Base-by-base conservation (phyloP, 2,113 vertebrate species). In the Chaetodon auriga region DNA sequence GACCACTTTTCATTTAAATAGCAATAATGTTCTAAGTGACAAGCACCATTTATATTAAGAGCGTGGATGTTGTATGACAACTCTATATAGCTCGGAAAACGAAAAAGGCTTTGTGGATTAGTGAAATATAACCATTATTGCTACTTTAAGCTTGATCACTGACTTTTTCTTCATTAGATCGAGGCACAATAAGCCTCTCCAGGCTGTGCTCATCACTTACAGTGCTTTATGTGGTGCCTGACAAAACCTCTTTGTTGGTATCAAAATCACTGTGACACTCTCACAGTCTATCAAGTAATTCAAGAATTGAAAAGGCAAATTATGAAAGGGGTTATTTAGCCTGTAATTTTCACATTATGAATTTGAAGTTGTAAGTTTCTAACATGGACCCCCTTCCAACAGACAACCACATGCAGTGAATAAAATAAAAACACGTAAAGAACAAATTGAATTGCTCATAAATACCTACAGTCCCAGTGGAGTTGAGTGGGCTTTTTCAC, bases 401-500 rank as follows among this genome's bases (percentile, higher is more conserved):
- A 36, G 8, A n/a, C 41, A 70, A 21, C 49, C 14, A 25, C 30
- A 36, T 6, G 1, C 10, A n/a, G 30, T 36, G 8, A 38, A 53
- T 61, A 14, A 43, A 25, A 35, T 8, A 9, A 41, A 48, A 64
- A 66, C 19, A 13, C 48, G 43, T 12, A 45, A 54, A 65, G 10
- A 51, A 38, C 3, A 63, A 77, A 68, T 35, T 9, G 41, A 81
- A 78, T 62, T 45, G 7, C 68, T 74, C 48, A 64, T 60, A 46
- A 70, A 69, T 70, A 68, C 35, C 60, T 36, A n/a, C n/a, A 69
- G 16, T 36, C 7, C 1, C 64, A 63, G 46, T 57, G 35, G 48
- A 54, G 81, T 60, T 80, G 49, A 70, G 68, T 78, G 57, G 71
- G 68, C 38, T 41, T 66, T 77, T 76, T 68, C 25, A 81, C 45